Conservation (phyloP, 2,888 invertebrate species). For the Metopia argyrocephala region DNA sequence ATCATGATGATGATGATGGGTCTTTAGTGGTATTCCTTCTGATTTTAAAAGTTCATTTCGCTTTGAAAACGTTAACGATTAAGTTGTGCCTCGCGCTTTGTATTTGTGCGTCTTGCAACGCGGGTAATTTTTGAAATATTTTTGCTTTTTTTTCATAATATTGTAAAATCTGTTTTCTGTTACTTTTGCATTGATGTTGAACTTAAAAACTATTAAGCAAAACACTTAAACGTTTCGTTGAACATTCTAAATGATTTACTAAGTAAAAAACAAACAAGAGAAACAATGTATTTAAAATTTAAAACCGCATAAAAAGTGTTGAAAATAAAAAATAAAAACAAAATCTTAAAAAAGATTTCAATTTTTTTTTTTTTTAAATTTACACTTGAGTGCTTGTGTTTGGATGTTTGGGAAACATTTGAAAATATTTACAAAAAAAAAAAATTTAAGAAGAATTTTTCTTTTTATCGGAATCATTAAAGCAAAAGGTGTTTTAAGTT, state of each 20-base stretch:
- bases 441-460: slow-evolving; percentile 7
- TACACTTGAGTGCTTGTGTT: slow-evolving; percentile 65
- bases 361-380: slow-evolving; percentile 42
- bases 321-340: slow-evolving; percentile 23
- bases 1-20: slow-evolving; percentile 67
- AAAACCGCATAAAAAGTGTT: slow-evolving; percentile 26
- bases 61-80: slow-evolving; percentile 77
- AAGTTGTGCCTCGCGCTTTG: slow-evolving; percentile 77
- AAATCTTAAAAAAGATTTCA: slow-evolving; percentile 24
- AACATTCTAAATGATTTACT: slow-evolving; percentile 74
- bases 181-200: slow-evolving; percentile 58
- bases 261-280: background rate
- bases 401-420: slow-evolving; percentile 57
- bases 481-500: slow-evolving; percentile 39
- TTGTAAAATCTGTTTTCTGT: slow-evolving; percentile 19
- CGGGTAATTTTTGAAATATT: slow-evolving; percentile 55
- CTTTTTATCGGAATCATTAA: slow-evolving; percentile 24
- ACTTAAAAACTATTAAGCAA: slow-evolving; percentile 62
- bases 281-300: slow-evolving; percentile 23
- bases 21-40: slow-evolving; percentile 78
- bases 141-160: background rate
- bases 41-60: slow-evolving; percentile 78
- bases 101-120: slow-evolving; percentile 55
- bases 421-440: slow-evolving; percentile 27
- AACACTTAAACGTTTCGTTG: slow-evolving; percentile 73